A percentile compares a stretch with the other conserved stretches of the same genome.
phyloP scores from a whole-genome alignment of 2,888 invertebrate genomes.

The Pegoplata infirma region DNA sequence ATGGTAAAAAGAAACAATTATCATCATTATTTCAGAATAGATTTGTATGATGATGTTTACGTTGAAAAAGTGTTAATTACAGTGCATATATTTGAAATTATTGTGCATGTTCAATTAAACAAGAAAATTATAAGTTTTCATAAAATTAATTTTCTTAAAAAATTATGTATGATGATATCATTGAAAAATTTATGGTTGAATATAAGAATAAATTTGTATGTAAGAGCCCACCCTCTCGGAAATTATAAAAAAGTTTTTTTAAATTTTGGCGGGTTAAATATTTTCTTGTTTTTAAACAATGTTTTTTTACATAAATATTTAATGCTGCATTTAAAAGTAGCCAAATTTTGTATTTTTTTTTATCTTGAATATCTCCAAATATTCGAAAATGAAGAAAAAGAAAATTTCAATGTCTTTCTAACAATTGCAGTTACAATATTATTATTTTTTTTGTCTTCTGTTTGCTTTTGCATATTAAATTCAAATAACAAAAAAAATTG shows the following conservation, averaged over 20 bases:
- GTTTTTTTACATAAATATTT: neutral
- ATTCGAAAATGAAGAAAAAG: neutral
- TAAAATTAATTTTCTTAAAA: neutral
- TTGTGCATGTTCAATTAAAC: constrained; percentile 42
- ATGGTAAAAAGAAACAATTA: constrained; percentile 55
- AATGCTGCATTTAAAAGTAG: constrained; percentile 30
- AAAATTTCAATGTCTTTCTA: constrained; percentile 36
- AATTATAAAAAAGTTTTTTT: neutral
- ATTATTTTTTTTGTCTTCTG: constrained; percentile 43
- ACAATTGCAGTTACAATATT: too few relatives aligned
- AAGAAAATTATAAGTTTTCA: neutral
- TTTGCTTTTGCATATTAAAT: constrained; percentile 74
- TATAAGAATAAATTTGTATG: neutral
- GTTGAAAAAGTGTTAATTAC: constrained; percentile 55
- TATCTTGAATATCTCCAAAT: neutral
- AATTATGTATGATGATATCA: neutral
- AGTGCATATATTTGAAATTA: constrained; percentile 13
- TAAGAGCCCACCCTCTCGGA: constrained; percentile 21
- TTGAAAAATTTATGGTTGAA: neutral
- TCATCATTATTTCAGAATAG: constrained; percentile 56
- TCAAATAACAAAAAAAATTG: constrained; percentile 73
- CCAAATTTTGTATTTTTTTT: constrained; percentile 14
- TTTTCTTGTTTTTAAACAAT: neutral
- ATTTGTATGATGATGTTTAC: constrained; percentile 30
- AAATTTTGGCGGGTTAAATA: neutral